Evolutionary conservation across 2,113 vertebrate species (phyloP).

Genomic region (Chaetorhynchus papuensis): DNA sequence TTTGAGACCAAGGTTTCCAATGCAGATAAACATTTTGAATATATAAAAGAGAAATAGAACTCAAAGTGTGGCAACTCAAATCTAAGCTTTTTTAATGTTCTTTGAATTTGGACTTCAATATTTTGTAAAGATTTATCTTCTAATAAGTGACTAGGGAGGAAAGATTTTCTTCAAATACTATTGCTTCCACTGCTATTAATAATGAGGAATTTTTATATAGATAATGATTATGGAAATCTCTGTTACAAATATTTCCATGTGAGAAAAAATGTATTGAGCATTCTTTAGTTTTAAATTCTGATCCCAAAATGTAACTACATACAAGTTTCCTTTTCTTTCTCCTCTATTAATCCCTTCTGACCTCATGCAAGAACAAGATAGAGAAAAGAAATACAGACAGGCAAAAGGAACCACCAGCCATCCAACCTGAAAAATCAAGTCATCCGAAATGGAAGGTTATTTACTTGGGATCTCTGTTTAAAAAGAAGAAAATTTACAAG

Average conservation of each 20-base stretch:
- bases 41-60: background rate
- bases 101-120: background rate
- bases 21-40: background rate
- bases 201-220: background rate
- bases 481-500: background rate
- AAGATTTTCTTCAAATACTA: background rate
- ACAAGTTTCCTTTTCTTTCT: background rate
- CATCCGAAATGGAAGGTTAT: fast-evolving
- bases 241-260: background rate
- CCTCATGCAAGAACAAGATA: background rate
- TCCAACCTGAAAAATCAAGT: background rate
- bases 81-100: background rate
- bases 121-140: background rate
- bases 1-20: background rate
- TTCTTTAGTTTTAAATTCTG: background rate
- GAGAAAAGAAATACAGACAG: background rate
- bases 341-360: background rate
- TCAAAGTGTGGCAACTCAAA: background rate
- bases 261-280: background rate
- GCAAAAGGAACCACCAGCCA: background rate
- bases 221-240: background rate
- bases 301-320: background rate
- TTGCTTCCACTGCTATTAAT: background rate
- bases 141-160: background rate
- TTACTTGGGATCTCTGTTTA: background rate